Evolutionary conservation across 2,797 vertebrate species (phyloP), one percentile per base, ranked within the genome.

Genomic region (Euthynnus affinis): DNA sequence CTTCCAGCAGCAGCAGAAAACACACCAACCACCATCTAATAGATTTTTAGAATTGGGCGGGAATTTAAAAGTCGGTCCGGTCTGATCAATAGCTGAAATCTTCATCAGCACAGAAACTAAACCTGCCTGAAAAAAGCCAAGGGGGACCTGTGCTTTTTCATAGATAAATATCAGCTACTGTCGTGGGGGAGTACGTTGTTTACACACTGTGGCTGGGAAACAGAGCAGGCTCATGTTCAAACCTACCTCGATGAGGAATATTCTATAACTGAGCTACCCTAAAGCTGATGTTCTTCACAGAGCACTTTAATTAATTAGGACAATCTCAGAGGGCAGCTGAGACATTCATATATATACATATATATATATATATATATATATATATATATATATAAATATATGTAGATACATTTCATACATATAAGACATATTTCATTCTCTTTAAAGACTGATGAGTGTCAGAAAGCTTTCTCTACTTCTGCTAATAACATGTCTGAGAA

Each of bases 131-230:
- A 75, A 87, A 77, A 34, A 78, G 81, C 76, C 79, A 80, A 80
- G 71, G 78, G 81, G 7, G 66, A 51, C 34, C 63, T 71, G 60
- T 44, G 72, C 44, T 86, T 84, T 85, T 88, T 84, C 73, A 81
- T 76, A 83, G 83, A 89, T 85, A 89, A 93, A 90, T 88, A 91
- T 88, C 87, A 91, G 85, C 72, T 37, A 55, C 74, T 76, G 72
- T 77, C 87, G 84, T 44, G 14, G 63, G 89, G 80, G 81, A 87
- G 82, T 29, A 17, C 6, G 27, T 27, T 91, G 84, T 91, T 92
- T 89, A 88, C 80, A 63, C 46, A 74, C 74, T 76, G 64, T 80
- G 81, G 71, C 58, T 65, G 78, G 64, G 46, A 88, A 90, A 83
- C 71, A 74, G 75, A 83, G 44, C 60, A 44, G 56, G 67, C 73